These are phyloP conservation scores for Oryctes rhinoceros DNA, from an alignment of 1,140 invertebrate species.

Conservation along the genomic window DNA sequence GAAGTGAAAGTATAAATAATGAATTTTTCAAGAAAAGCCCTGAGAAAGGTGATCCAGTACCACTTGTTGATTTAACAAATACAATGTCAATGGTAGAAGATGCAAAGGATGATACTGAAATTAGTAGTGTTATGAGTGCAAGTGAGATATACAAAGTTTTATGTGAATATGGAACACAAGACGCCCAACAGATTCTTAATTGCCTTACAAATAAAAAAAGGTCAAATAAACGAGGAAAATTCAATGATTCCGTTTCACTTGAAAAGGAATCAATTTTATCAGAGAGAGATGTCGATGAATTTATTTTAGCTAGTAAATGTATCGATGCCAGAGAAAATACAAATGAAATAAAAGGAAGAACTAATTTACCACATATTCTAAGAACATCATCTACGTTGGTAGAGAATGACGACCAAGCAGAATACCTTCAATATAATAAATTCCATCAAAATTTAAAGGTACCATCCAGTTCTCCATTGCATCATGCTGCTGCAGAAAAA, in stretches of 20 bases:
- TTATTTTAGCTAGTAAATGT: conserved; percentile 1
- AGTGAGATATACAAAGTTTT: conserved; percentile 37
- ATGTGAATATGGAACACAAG: not conserved
- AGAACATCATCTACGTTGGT: not conserved
- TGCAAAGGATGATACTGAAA: conserved; percentile 7
- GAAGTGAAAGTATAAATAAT: conserved; percentile 20
- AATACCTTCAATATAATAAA: not conserved
- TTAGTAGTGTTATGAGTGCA: conserved; percentile 15
- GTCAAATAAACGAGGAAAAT: not conserved
- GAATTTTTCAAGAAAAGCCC: conserved; percentile 36
- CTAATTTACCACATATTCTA: not conserved
- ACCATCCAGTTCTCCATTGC: no score
- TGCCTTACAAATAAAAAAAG: not conserved
- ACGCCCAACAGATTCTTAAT: conserved; percentile 18
- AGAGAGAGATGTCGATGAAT: conserved; percentile 19
- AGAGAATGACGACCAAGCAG: not conserved
- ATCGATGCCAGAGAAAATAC: not conserved
- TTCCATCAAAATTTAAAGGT: conserved; percentile 1
- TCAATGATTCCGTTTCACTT: not conserved
- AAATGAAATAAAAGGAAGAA: not conserved
- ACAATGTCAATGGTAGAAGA: not conserved
- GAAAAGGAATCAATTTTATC: not conserved
- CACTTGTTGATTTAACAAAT: conserved; percentile 38
- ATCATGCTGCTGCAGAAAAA: not conserved
- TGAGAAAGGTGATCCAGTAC: conserved; percentile 30